Evolutionary conservation across 2,888 invertebrate species (phyloP).

Genomic region (Pseudoips prasinana): DNA sequence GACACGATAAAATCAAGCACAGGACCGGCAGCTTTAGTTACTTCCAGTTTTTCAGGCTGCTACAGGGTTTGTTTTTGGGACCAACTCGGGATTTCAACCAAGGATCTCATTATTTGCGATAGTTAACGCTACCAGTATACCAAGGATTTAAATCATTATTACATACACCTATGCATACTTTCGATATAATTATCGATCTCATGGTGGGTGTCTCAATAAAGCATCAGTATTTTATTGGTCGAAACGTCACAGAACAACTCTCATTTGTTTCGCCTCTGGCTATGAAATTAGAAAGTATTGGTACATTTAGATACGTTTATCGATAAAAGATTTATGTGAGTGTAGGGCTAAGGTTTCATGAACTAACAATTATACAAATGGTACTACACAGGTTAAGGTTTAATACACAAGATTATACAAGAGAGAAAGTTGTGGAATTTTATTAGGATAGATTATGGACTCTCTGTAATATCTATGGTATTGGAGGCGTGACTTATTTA

Average conservation of each 20-base stretch:
- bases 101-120: no score
- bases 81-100: no score
- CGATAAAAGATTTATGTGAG: conserved; percentile 71
- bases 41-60: no score
- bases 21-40: no score
- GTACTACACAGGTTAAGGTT: conserved; percentile 40
- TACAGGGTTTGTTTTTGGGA: no score
- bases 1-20: no score
- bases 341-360: conserved; percentile 48
- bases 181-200: no score
- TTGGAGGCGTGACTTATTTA: no score
- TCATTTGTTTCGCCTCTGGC: conserved; percentile 68
- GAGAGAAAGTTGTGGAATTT: conserved; percentile 55
- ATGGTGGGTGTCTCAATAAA: conserved; percentile 25
- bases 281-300: conserved; percentile 75
- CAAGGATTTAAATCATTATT: no score
- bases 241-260: conserved; percentile 58
- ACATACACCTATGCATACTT: no score
- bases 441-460: conserved; percentile 33
- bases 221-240: conserved; percentile 37
- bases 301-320: conserved; percentile 46
- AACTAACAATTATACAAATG: conserved; percentile 54
- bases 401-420: conserved; percentile 44
- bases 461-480: no score
- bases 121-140: no score